phyloP scores from a whole-genome alignment of 1,140 invertebrate species.

The Drosophila guanche region DNA sequence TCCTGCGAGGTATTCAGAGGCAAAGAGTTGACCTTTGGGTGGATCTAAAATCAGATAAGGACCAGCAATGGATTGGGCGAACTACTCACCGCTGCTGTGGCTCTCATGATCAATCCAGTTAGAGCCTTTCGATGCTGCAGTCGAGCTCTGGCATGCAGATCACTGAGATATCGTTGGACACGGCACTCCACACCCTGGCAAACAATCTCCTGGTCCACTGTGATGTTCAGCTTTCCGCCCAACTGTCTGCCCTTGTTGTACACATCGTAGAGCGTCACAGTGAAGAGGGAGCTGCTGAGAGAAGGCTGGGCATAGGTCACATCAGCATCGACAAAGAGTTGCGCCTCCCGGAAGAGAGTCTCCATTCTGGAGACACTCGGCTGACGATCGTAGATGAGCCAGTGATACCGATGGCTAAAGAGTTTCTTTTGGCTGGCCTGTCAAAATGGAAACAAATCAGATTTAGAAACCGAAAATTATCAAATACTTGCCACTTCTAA shows the following conservation, averaged over 20 bases:
- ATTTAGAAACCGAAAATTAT: neutral
- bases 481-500: slow-evolving; percentile 43
- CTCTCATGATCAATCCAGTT: slow-evolving; percentile 55
- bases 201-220: slow-evolving; percentile 55
- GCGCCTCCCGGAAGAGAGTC: slow-evolving; percentile 28
- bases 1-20: slow-evolving; percentile 27
- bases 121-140: slow-evolving; percentile 63
- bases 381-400: slow-evolving; percentile 61
- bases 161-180: slow-evolving; percentile 53
- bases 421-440: slow-evolving; percentile 43
- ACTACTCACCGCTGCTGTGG: slow-evolving; percentile 51
- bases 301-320: slow-evolving; percentile 46
- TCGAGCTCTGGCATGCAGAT: slow-evolving; percentile 47
- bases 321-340: slow-evolving; percentile 57
- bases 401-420: slow-evolving; percentile 57
- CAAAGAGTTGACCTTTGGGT: slow-evolving; percentile 39
- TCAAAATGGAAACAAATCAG: neutral
- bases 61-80: accelerated
- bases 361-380: slow-evolving; percentile 21
- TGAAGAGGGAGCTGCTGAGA: neutral
- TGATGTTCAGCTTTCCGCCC: slow-evolving; percentile 66
- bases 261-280: slow-evolving; percentile 60
- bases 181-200: slow-evolving; percentile 44
- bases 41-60: neutral
- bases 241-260: slow-evolving; percentile 71